Conservation (phyloP, 2,888 invertebrate genomes). For the Beris chalybata region DNA sequence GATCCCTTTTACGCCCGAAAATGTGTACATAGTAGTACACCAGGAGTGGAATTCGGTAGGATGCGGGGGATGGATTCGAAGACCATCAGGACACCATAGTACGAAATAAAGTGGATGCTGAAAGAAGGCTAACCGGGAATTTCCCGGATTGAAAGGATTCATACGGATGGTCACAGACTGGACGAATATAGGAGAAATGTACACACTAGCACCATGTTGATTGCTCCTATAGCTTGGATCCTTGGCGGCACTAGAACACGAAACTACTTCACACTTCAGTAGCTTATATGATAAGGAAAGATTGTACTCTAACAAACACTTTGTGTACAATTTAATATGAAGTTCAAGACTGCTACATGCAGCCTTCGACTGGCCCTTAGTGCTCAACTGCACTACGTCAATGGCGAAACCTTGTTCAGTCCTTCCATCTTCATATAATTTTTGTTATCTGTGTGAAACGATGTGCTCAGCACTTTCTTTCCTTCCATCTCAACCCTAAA, state of each 20-base stretch:
- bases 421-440: no score
- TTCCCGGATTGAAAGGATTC: neutral
- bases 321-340: conserved; percentile 29
- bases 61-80: conserved; percentile 5
- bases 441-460: no score
- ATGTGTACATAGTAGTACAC: neutral
- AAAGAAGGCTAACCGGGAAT: neutral
- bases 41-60: neutral
- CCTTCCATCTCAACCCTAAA: no score
- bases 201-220: conserved; percentile 6
- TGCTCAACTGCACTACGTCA: no score
- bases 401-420: no score
- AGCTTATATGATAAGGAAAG: conserved; percentile 32
- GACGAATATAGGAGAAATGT: neutral
- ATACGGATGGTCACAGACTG: neutral
- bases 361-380: no score
- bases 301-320: conserved; percentile 23
- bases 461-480: no score
- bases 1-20: conserved; percentile 18
- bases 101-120: conserved; percentile 4
- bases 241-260: conserved; percentile 30
- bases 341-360: conserved; percentile 16
- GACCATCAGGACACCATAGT: conserved; percentile 9
- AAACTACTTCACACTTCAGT: conserved; percentile 33
- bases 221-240: conserved; percentile 4